Evolutionary conservation across 1,140 invertebrate species (phyloP).

Genomic region (Nymphalis io): DNA sequence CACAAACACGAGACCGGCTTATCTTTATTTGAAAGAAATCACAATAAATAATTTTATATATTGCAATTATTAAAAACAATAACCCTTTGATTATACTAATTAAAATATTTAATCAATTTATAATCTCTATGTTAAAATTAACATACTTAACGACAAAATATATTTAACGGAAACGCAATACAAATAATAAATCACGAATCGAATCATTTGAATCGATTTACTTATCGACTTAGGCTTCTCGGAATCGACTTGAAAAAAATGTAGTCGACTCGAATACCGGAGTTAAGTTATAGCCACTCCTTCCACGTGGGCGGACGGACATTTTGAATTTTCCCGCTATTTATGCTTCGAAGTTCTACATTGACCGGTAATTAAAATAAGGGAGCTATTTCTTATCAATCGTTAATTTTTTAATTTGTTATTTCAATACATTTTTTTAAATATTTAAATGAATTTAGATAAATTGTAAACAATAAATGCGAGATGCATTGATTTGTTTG

Average conservation of each 20-base stretch:
- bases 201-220: conserved; percentile 2
- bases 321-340: conserved; percentile 7
- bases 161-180: not conserved
- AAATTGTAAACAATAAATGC: too few species aligned
- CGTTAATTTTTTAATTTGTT: too few species aligned
- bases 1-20: too few species aligned
- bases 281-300: conserved; percentile 8
- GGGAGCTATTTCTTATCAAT: not conserved
- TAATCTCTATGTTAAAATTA: not conserved
- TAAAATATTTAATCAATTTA: not conserved
- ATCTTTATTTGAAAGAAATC: too few species aligned
- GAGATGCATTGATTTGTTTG: too few species aligned
- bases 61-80: too few species aligned
- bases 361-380: not conserved
- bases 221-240: conserved; percentile 8
- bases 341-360: not conserved
- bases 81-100: too few species aligned
- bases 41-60: too few species aligned
- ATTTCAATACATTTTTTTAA: too few species aligned
- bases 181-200: conserved; percentile 10
- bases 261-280: conserved; percentile 4
- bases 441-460: too few species aligned
- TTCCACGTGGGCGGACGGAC: conserved; percentile 1
- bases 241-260: conserved; percentile 8
- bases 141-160: not conserved